Evolutionary conservation across 2,113 vertebrate species (phyloP).

Genomic region (Mystacornis crossleyi): DNA sequence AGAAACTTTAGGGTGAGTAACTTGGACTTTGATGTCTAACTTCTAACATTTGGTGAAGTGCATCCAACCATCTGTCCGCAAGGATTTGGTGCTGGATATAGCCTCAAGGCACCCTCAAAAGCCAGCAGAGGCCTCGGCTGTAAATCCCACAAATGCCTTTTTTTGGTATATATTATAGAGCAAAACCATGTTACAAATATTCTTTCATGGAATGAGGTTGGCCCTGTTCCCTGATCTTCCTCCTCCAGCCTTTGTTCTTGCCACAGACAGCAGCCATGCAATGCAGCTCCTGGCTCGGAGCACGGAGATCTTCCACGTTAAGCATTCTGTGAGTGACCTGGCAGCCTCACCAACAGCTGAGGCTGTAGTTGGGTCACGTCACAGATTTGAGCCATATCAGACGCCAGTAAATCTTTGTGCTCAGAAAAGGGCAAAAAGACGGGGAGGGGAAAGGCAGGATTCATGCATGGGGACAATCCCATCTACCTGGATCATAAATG

Average conservation of each 20-base stretch:
- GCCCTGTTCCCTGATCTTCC: neutral
- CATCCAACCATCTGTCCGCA: neutral
- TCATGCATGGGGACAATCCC: neutral
- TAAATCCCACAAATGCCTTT: neutral
- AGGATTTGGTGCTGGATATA: neutral
- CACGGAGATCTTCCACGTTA: neutral
- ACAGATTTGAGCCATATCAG: neutral
- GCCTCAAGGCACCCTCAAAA: neutral
- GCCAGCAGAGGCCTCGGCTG: neutral
- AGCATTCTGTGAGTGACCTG: neutral
- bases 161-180: neutral
- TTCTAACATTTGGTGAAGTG: neutral
- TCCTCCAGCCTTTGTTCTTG: neutral
- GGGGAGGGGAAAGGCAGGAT: neutral
- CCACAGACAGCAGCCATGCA: rapidly evolving
- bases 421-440: neutral
- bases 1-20: neutral
- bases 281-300: neutral
- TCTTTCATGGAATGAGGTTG: neutral
- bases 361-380: neutral
- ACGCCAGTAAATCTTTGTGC: rapidly evolving
- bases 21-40: neutral
- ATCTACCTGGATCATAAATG: neutral
- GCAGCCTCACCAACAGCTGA: neutral
- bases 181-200: neutral